These are phyloP conservation scores for Mungos mungo DNA, from an alignment of 2,113 vertebrate genomes.

Conservation along the genomic window DNA sequence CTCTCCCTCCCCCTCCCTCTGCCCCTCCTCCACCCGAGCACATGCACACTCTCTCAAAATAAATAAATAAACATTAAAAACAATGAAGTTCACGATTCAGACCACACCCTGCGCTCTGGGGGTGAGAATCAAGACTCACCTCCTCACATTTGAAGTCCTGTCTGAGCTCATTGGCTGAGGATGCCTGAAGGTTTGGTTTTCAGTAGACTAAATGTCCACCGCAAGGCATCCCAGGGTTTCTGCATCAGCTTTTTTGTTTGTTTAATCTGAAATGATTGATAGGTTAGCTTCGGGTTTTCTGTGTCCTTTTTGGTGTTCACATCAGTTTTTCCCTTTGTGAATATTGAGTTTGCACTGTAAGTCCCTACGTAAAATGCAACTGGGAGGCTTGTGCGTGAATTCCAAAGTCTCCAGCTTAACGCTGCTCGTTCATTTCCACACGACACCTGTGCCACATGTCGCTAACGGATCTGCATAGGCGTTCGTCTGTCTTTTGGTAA, in stretches of 20 bases:
- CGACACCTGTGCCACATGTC: rapidly evolving
- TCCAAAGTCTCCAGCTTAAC: neutral
- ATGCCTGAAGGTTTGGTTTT: neutral
- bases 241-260: neutral
- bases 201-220: neutral
- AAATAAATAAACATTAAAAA: no score
- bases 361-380: neutral
- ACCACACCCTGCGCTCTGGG: neutral
- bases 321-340: neutral
- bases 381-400: neutral
- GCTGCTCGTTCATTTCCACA: neutral
- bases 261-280: neutral
- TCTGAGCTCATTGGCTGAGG: neutral
- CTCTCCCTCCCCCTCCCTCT: no score
- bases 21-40: no score
- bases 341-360: neutral
- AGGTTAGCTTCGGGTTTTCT: neutral
- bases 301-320: neutral
- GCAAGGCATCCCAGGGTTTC: neutral
- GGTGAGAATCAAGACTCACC: neutral
- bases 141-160: neutral
- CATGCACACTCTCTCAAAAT: no score
- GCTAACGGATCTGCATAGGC: neutral
- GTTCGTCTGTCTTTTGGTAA: neutral
- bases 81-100: neutral